phyloP scores from a whole-genome alignment of 1,140 invertebrate genomes.

The Eurytemora carolleeae region DNA sequence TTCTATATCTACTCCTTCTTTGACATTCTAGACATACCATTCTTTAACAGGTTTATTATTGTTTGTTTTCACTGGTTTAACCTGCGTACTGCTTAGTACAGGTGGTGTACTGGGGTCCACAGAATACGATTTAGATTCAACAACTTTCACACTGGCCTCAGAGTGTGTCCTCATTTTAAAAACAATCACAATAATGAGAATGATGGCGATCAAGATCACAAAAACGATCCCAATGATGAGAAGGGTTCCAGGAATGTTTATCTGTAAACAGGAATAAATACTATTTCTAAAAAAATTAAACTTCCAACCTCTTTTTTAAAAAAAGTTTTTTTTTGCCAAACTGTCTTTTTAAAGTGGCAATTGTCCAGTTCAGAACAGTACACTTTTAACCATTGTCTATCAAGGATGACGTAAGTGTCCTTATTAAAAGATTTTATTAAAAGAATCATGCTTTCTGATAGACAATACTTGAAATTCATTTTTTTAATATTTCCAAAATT shows the following conservation, averaged over 20 bases:
- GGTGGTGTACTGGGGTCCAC: background rate
- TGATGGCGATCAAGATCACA: slow-evolving; percentile 6
- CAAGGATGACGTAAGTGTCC: background rate
- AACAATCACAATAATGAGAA: slow-evolving; percentile 12
- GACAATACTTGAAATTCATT: too few species aligned
- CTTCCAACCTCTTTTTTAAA: too few species aligned
- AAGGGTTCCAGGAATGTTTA: slow-evolving; percentile 1
- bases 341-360: too few species aligned
- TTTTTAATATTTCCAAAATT: too few species aligned
- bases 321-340: too few species aligned
- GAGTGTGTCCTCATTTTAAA: slow-evolving; percentile 5
- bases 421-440: too few species aligned
- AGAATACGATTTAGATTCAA: background rate
- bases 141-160: background rate
- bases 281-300: too few species aligned
- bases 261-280: too few species aligned
- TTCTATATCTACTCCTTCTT: too few species aligned
- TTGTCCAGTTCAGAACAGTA: too few species aligned
- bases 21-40: background rate
- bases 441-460: too few species aligned
- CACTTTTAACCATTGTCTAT: background rate
- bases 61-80: background rate
- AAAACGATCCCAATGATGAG: slow-evolving; percentile 9
- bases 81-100: background rate
- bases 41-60: background rate